Evolutionary conservation across 2,888 invertebrate species (phyloP).

Genomic region (Lampropteryx suffumata): DNA sequence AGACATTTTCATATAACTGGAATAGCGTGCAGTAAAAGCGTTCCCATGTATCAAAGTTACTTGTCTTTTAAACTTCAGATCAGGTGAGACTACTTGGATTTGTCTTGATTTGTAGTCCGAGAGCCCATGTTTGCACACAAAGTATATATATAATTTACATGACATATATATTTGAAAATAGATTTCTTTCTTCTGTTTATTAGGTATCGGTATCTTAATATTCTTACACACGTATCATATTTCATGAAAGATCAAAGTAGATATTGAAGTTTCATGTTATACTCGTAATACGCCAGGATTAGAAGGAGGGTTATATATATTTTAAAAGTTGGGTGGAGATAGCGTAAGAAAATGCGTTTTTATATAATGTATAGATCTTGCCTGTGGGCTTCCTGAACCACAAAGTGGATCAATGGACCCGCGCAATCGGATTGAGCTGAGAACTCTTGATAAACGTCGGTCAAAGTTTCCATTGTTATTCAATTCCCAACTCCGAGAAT

Average conservation of each 20-base stretch:
- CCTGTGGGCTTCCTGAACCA: slow-evolving; percentile 1
- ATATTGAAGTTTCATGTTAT: no score
- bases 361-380: no score
- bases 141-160: no score
- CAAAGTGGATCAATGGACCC: slow-evolving; percentile 3
- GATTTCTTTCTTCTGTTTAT: no score
- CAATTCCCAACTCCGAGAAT: slow-evolving; percentile 14
- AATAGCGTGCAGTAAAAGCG: slow-evolving; percentile 45
- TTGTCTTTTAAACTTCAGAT: slow-evolving; percentile 43
- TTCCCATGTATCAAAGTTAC: slow-evolving; percentile 56
- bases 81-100: slow-evolving; percentile 38
- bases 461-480: slow-evolving; percentile 25
- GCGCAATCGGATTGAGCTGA: slow-evolving; percentile 11
- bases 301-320: no score
- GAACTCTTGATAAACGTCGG: slow-evolving; percentile 20
- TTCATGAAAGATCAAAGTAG: no score
- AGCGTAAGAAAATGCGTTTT: no score
- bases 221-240: no score
- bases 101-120: slow-evolving; percentile 19
- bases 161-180: no score
- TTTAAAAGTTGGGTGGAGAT: no score
- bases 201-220: no score
- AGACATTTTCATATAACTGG: slow-evolving; percentile 20
- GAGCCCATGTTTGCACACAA: not conserved
- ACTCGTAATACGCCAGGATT: no score